These are phyloP conservation scores for Esperia sulphurella DNA, from an alignment of 2,888 invertebrate species.

Conservation along the genomic window DNA sequence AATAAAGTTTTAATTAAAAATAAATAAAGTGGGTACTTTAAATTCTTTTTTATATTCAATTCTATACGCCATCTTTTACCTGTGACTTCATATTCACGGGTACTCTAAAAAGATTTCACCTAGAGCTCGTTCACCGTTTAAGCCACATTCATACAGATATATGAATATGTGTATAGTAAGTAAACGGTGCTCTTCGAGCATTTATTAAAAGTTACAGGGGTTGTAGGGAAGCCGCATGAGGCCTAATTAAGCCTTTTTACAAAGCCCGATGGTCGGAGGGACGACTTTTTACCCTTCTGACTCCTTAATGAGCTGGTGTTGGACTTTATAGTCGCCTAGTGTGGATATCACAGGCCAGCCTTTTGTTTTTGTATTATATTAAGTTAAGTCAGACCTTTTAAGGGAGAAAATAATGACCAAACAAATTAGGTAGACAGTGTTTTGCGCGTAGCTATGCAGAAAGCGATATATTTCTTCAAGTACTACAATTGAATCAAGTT, in stretches of 20 bases:
- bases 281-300: constrained; percentile 73
- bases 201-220: constrained; percentile 80
- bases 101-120: too few species aligned
- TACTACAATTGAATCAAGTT: too few species aligned
- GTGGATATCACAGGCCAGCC: constrained; percentile 55
- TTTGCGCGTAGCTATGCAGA: too few species aligned
- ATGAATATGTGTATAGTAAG: constrained; percentile 28
- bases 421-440: too few species aligned
- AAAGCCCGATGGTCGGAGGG: constrained; percentile 55
- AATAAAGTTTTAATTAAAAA: too few species aligned
- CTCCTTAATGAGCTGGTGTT: constrained; percentile 73
- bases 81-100: too few species aligned
- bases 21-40: too few species aligned
- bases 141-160: constrained; percentile 24
- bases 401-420: constrained; percentile 1
- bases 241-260: constrained; percentile 78
- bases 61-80: too few species aligned
- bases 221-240: constrained; percentile 75
- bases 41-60: too few species aligned
- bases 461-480: too few species aligned
- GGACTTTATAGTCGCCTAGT: constrained; percentile 47
- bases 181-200: constrained; percentile 65
- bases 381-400: constrained; percentile 24
- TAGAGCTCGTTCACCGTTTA: constrained; percentile 9
- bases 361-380: constrained; percentile 61